Percentiles rank a stretch among this genome's conserved stretches.
Conservation (phyloP, 2,113 vertebrate species). For the Sceloporus undulatus region DNA sequence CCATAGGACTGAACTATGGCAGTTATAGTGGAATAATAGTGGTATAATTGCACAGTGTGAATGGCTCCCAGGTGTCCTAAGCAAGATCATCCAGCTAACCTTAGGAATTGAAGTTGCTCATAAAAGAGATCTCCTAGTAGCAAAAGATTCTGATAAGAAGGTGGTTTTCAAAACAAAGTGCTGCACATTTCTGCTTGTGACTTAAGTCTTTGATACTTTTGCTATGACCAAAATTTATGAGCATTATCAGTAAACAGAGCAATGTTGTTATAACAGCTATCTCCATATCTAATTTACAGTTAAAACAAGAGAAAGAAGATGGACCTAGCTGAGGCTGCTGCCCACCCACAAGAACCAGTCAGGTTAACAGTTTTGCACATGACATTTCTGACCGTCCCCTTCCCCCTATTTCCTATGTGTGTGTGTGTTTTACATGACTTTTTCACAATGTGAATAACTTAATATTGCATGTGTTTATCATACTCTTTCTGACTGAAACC, state of each 20-base stretch:
- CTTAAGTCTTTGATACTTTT: not conserved
- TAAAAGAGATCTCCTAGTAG: not conserved
- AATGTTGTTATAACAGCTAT: rapidly evolving
- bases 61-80: not conserved
- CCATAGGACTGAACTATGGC: too few species aligned
- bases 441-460: conserved; percentile 81
- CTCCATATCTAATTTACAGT: not conserved
- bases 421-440: conserved; percentile 59
- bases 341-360: not conserved
- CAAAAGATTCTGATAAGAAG: not conserved
- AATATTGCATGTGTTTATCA: conserved; percentile 28
- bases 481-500: not conserved
- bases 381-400: conserved; percentile 40
- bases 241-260: not conserved
- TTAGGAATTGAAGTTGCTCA: not conserved
- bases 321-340: not conserved
- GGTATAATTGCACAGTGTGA: too few species aligned
- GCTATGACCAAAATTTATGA: not conserved
- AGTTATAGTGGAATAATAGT: too few species aligned
- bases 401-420: not conserved
- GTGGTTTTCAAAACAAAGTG: not conserved
- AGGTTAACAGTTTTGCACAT: conserved; percentile 74
- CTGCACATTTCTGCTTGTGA: not conserved
- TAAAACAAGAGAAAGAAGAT: not conserved
- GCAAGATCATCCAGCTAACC: not conserved